phyloP scores from a whole-genome alignment of 1,140 invertebrate genomes.

The Zaprionus nigranus region DNA sequence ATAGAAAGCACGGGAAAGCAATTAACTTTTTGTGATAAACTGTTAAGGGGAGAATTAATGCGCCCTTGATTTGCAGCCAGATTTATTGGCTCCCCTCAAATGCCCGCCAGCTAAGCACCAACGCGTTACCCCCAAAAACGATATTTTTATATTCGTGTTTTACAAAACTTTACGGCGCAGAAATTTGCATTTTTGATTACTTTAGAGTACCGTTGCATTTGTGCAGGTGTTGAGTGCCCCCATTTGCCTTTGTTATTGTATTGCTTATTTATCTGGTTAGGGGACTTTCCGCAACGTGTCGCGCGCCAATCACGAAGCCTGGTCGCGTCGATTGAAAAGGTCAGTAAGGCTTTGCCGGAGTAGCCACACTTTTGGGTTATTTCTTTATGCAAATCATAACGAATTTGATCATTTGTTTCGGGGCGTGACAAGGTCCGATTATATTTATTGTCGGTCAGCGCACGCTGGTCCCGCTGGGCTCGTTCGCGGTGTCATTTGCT shows the following conservation, averaged over 20 bases:
- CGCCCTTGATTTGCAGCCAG: slow-evolving; percentile 28
- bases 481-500: slow-evolving; percentile 54
- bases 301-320: slow-evolving; percentile 64
- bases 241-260: slow-evolving; percentile 2
- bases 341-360: slow-evolving; percentile 46
- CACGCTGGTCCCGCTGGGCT: neutral
- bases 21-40: slow-evolving; percentile 74
- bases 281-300: slow-evolving; percentile 56
- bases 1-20: slow-evolving; percentile 70
- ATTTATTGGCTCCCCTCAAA: slow-evolving; percentile 54
- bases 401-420: neutral
- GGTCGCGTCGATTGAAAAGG: slow-evolving; percentile 38
- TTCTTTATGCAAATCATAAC: slow-evolving; percentile 67
- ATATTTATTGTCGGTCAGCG: slow-evolving; percentile 29
- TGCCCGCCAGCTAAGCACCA: neutral
- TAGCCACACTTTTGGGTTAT: slow-evolving; percentile 45
- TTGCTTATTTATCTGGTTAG: slow-evolving; percentile 1
- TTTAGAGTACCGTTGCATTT: slow-evolving; percentile 64
- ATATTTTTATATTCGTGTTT: slow-evolving; percentile 35
- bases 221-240: slow-evolving; percentile 40
- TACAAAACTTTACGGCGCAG: slow-evolving; percentile 63
- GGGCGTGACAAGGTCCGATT: slow-evolving; percentile 71
- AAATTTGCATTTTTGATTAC: slow-evolving; percentile 80
- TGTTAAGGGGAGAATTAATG: slow-evolving; percentile 50
- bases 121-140: neutral